Evolutionary conservation across 30 jellyfish, hydroid and myxozoan species (phyloP), one percentile per base, ranked within the genome.

Genomic region (Haliclystus octoradiatus): DNA sequence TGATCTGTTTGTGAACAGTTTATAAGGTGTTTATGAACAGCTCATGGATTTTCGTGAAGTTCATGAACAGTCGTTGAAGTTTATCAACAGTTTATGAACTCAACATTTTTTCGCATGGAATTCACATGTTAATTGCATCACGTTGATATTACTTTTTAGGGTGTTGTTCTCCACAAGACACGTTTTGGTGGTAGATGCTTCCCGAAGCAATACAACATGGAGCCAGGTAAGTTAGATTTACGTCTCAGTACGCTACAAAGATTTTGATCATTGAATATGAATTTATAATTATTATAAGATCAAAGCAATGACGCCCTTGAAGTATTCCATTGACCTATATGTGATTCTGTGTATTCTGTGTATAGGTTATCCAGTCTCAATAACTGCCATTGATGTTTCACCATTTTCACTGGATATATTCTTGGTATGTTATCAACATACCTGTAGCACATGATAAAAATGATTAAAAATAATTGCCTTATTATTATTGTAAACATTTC

Each of bases 181-280:
- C 74, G 97, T 63, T 87, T 87, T 76, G 94, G 97, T 1, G 85
- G 78, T 33, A 79, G 84, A 64, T 85, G 83, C 2, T 52, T 52
- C 3, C 97, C 97, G n/a, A 87, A 74, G 47, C 62, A 66, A 1
- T 72, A 50, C 52, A 64, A 46, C 34, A 32, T 47, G 2, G 60
- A 35, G 46, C 83, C 70, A 15, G 75, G 70, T 73, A 60, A 14
- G 57, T 1, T 31, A 3, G 25, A 57, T 22, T 0, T 0, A 52
- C 5, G 0, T 28, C 0, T 9, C 22, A 35, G 50, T 28, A 24
- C 0, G 50, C 0, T 26, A 23, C 0, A 0, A 7, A 26, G 83
- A 79, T 79, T 29, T 19, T 34, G 12, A 31, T 34, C n/a, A 51
- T 50, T 0, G n/a, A n/a, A n/a, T n/a, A n/a, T n/a, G n/a, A n/a